Percentiles rank a stretch among this genome's conserved stretches.
phyloP scores from a whole-genome alignment of 1,140 invertebrate genomes.

The Aphelinus atriplicis region DNA sequence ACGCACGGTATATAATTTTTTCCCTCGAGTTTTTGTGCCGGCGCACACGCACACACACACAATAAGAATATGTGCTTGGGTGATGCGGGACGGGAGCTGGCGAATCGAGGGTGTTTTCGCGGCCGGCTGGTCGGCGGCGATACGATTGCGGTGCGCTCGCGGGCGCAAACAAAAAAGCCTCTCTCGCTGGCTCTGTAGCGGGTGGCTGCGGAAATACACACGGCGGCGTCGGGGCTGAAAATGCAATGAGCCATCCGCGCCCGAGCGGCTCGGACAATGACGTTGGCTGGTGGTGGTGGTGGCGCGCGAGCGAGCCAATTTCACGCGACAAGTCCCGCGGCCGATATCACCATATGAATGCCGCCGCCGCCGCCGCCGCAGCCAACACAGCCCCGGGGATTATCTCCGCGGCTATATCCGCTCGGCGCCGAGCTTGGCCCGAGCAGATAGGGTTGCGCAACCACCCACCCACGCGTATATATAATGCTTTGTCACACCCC shows the following conservation, averaged over 20 bases:
- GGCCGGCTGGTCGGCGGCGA: constrained; percentile 46
- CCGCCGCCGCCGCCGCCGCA: constrained; percentile 25
- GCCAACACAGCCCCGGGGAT: constrained; percentile 61
- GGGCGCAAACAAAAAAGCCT: constrained; percentile 21
- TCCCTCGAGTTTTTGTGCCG: no score
- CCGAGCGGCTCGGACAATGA: constrained; percentile 44
- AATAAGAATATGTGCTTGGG: no score
- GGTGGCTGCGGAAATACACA: constrained; percentile 49
- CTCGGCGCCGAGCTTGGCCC: constrained; percentile 57
- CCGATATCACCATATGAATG: constrained; percentile 66
- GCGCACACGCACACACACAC: no score
- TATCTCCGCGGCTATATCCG: constrained; percentile 62
- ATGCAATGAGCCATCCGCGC: neutral
- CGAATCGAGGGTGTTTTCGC: no score
- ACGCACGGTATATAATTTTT: no score
- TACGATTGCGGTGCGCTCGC: constrained; percentile 49
- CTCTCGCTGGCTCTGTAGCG: no score
- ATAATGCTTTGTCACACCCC: no score
- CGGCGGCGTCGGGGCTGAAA: constrained; percentile 16
- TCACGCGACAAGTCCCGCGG: constrained; percentile 66
- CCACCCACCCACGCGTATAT: no score
- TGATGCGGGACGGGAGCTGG: no score
- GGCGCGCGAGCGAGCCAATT: constrained; percentile 56
- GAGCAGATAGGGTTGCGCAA: constrained; percentile 63
- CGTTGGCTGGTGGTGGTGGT: no score